Evolutionary conservation across 37 sponge, comb jelly and placozoan genomes (phyloP).

Genomic region (Crambe crambe): DNA sequence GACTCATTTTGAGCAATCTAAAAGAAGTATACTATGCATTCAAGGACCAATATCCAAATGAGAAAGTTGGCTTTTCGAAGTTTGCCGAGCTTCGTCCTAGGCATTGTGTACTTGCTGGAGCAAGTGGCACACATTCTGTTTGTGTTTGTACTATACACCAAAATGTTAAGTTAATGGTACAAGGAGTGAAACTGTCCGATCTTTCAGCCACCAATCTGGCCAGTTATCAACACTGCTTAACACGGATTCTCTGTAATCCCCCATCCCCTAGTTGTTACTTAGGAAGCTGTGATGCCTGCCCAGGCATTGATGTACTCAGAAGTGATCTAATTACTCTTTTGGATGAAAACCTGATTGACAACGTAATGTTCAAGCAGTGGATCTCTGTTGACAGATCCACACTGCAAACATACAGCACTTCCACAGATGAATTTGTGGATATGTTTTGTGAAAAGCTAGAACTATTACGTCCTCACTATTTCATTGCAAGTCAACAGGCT

Average conservation of each 20-base stretch:
- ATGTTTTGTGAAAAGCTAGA: conserved; percentile 26
- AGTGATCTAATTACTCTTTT: too few relatives aligned
- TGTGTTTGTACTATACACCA: too few relatives aligned
- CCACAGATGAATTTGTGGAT: conserved; percentile 54
- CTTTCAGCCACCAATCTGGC: not conserved
- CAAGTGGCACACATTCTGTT: too few relatives aligned
- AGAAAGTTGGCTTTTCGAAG: conserved; percentile 54
- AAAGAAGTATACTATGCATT: conserved; percentile 37
- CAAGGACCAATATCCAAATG: conserved; percentile 22
- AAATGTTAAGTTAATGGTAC: conserved; percentile 9
- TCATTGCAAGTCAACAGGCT: too few relatives aligned
- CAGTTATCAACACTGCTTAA: not conserved
- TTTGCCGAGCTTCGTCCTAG: conserved; percentile 52
- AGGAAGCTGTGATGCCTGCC: too few relatives aligned
- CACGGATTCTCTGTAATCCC: not conserved
- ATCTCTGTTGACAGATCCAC: conserved; percentile 29
- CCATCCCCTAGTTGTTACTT: too few relatives aligned
- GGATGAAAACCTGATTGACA: conserved; percentile 37
- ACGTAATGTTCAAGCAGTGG: conserved; percentile 41
- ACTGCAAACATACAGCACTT: conserved; percentile 18
- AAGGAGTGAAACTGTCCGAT: too few relatives aligned
- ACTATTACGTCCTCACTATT: too few relatives aligned
- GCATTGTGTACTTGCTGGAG: too few relatives aligned
- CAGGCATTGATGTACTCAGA: too few relatives aligned
- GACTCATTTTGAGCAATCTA: conserved; percentile 47